Percentiles rank a stretch among this genome's conserved stretches.
phyloP scores from a whole-genome alignment of 2,888 invertebrate species.

The Acanthopleura granulata region DNA sequence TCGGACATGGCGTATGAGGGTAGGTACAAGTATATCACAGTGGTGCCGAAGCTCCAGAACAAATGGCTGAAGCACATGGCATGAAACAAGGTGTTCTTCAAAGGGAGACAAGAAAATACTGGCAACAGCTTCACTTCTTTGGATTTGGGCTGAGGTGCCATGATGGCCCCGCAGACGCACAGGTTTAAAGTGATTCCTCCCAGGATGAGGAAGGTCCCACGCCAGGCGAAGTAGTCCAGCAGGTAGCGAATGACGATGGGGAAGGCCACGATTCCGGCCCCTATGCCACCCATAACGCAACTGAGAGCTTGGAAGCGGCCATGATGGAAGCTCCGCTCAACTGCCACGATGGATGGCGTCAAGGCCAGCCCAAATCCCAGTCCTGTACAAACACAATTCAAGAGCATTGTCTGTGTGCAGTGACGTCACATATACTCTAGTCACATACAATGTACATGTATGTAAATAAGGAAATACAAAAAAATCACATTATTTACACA shows the following conservation, averaged over 20 bases:
- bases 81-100: constrained; percentile 58
- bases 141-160: constrained; percentile 47
- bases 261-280: constrained; percentile 60
- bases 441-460: too few relatives aligned
- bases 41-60: constrained; percentile 65
- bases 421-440: too few relatives aligned
- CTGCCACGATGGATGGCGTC: constrained; percentile 61
- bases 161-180: constrained; percentile 59
- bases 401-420: too few relatives aligned
- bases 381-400: constrained; percentile 38
- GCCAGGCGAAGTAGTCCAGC: constrained; percentile 53
- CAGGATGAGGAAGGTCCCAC: constrained; percentile 56
- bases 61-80: constrained; percentile 62
- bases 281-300: constrained; percentile 55
- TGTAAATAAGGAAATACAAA: too few relatives aligned
- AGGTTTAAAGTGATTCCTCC: constrained; percentile 56
- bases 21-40: constrained; percentile 61
- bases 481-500: too few relatives aligned
- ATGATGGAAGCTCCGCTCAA: constrained; percentile 57
- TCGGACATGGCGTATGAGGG: constrained; percentile 58
- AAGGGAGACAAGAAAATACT: constrained; percentile 55
- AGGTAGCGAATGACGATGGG: constrained; percentile 55
- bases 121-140: constrained; percentile 51
- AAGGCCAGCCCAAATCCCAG: constrained; percentile 61
- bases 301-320: constrained; percentile 56